Base-by-base conservation (phyloP, 2,797 vertebrate genomes). In the Rhabdophis nuchalis region DNA sequence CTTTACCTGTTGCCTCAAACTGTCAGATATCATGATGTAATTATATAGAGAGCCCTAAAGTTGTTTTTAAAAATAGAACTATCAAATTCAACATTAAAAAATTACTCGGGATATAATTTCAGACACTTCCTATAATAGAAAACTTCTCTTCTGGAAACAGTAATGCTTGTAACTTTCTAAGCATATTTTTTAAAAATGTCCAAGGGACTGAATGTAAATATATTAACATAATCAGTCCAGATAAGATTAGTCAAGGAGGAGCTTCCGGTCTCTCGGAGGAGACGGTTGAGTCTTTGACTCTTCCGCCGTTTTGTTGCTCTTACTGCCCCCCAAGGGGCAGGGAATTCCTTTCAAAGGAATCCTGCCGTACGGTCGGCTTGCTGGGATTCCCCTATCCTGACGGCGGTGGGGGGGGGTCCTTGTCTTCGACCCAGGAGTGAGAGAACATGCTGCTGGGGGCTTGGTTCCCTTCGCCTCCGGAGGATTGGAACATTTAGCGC, bases 211-310 rank as follows among this genome's bases (percentile, higher is more conserved):
- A 36, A 61, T 90, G 91, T 87, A 86, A 90, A 54, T 87, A 12
- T 53, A 54, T 91, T 89, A 91, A 89, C 27, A 20, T 92, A 87
- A 91, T 92, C 77, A 32, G 61, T 46, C 36, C 20, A 86, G 61
- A 87, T 50, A 56, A 54, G 50, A 18, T 91, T 68, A 61, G 87
- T 68, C 60, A 54, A 56, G 82, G n/a, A n/a, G n/a, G n/a, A n/a
- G n/a, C n/a, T n/a, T n/a, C n/a, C n/a, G n/a, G n/a, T n/a, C n/a
- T n/a, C n/a, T n/a, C n/a, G n/a, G n/a, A n/a, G n/a, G n/a, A n/a
- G n/a, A n/a, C n/a, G n/a, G n/a, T n/a, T n/a, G n/a, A n/a, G n/a
- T n/a, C n/a, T n/a, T n/a, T n/a, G n/a, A n/a, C n/a, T n/a, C n/a
- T n/a, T n/a, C n/a, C n/a, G n/a, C n/a, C n/a, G n/a, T n/a, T n/a